Conservation (phyloP, 1,140 invertebrate species). For the Myzus persicae region DNA sequence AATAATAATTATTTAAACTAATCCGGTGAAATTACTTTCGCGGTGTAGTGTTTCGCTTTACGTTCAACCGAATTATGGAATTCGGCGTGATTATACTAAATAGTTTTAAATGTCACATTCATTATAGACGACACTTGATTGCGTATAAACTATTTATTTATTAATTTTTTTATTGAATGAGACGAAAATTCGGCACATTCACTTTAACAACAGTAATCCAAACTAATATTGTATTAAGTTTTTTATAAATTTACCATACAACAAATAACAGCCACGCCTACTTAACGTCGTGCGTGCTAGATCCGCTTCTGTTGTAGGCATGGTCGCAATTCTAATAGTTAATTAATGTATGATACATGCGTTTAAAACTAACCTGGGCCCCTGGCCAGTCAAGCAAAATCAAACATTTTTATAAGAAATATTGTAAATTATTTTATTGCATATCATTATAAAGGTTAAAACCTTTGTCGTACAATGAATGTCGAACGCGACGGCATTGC, state of each 20-base stretch:
- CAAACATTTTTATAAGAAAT: too few species aligned
- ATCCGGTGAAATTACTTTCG: neutral
- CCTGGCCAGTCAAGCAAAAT: neutral
- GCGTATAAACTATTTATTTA: neutral
- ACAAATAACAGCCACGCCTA: slow-evolving; percentile 34
- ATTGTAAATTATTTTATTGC: neutral
- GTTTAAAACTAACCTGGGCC: neutral
- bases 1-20: neutral
- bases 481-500: neutral
- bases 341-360: neutral
- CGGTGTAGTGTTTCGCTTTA: neutral
- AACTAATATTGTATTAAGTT: neutral
- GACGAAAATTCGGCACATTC: neutral
- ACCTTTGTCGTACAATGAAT: neutral
- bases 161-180: neutral
- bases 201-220: neutral
- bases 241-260: neutral
- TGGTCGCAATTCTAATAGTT: neutral
- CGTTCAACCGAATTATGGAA: neutral
- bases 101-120: neutral
- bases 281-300: neutral
- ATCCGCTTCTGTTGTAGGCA: neutral
- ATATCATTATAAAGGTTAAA: neutral
- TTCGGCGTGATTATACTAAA: neutral
- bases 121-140: neutral